Evolutionary conservation across 2,113 vertebrate genomes (phyloP), one percentile per base, ranked within the genome.

Genomic region (Brachyhypopomus gauderio): DNA sequence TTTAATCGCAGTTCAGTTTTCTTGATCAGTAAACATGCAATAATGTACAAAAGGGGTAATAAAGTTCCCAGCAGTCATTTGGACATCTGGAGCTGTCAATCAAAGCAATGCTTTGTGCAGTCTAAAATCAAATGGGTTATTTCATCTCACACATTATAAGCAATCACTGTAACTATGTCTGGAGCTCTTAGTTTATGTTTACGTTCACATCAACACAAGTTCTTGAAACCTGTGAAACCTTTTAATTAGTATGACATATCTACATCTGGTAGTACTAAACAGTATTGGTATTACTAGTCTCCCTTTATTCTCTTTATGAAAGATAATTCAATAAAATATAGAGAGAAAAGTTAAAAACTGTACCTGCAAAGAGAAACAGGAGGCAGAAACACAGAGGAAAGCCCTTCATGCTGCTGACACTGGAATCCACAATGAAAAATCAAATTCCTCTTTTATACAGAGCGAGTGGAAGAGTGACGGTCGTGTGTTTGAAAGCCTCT

Each of bases 21-120:
- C 62, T 22, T 5, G 27, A 72, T 25, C 34, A 22, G 25, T 62
- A 8, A n/a, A 58, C 25, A 38, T 78, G 34, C 34, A 59, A 41
- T 59, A 41, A 78, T 66, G 23, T 55, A 16, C 55, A 66, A 7
- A 67, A 52, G 63, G 52, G 23, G n/a, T 34, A n/a, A 45, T 41
- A 75, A 74, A 41, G 41, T 64, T 19, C 6, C 23, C 16, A 11
- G 38, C 6, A 27, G 34, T 75, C 48, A 75, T 62, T 27, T 17
- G 48, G 5, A 69, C 80, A 81, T 81, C 36, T 81, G 80, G 69
- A 81, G 80, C 80, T 81, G 80, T 81, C 80, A 75, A 48, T 81
- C 80, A 81, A 75, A 81, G 16, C 0, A 75, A 58, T 66, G 62
- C 59, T 74, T 55, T 12, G 25, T 23, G 48, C 17, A 58, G 45